Base-by-base conservation (phyloP, 2,888 invertebrate genomes). In the Syritta pipiens region DNA sequence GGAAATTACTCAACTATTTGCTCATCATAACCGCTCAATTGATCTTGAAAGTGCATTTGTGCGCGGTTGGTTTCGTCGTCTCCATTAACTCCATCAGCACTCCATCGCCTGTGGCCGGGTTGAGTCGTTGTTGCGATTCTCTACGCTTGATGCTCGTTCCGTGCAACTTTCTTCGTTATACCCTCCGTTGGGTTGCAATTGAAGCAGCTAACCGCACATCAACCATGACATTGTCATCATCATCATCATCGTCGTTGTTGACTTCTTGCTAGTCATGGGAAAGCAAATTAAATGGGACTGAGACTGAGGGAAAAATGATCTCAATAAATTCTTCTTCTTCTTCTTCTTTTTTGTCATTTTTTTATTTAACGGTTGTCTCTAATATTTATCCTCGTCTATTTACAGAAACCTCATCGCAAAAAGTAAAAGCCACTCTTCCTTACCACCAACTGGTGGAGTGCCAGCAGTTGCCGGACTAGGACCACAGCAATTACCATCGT, bases 381-480 rank as follows among this genome's bases (percentile, higher is more conserved):
- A 28, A 3, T 75, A 6, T 30, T 14, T 35, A 22, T 44, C 51
- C 14, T 20, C 28, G 12, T 65, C 19, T 44, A 9, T 12, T 84
- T 84, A 51, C 85, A 87, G 88, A 79, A 88, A 84, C 83, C 85
- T 85, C 81, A 86, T 89, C 82, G 86, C 88, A 51, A 89, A 89
- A 85, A 89, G 89, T 84, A 89, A 89, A 84, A 89, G 88, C 85
- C 86, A 88, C 83, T 88, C 89, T 82, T 84, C 85, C 74, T 83
- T 85, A 40, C 83, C 84, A 63, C 84, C 85, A 71, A 82, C 81
- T 19, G 32, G 83, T 48, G 79, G 83, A 75, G 28, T 37, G 24
- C 20, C 67, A 68, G 24, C 51, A 40, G 2, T 35, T 24, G 6
- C 30, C 26, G 46, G 55, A 51, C 83, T 86, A 83, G 87, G 85